phyloP scores from a whole-genome alignment of 2,113 vertebrate genomes.

The Bambusicola thoracicus region DNA sequence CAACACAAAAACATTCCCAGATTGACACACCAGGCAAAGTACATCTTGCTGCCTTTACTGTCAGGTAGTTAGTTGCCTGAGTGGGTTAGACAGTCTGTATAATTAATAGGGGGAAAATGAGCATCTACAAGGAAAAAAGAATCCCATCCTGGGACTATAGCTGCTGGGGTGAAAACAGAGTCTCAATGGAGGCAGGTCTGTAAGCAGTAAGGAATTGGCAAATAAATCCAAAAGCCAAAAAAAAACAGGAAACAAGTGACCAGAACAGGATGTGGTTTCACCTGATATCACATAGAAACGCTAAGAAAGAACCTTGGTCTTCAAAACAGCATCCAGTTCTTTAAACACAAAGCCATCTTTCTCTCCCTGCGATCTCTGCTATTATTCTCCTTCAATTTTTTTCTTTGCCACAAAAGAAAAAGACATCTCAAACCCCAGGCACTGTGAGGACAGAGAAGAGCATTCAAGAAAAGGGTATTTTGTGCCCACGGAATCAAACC shows the following conservation, averaged over 20 bases:
- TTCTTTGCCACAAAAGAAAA: not conserved
- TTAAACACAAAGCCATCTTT: not conserved
- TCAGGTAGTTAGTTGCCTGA: not conserved
- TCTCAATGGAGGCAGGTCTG: not conserved
- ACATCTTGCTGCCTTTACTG: not conserved
- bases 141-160: not conserved
- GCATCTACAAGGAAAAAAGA: not conserved
- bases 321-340: not conserved
- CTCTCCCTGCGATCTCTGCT: not conserved
- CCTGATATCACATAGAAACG: rapidly evolving
- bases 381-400: not conserved
- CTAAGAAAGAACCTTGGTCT: not conserved
- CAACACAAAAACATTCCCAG: not conserved
- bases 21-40: not conserved
- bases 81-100: not conserved
- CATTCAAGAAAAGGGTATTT: rapidly evolving
- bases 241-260: not conserved
- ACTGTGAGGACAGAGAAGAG: rapidly evolving
- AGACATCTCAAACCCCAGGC: not conserved
- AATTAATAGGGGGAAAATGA: not conserved
- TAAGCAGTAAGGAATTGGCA: not conserved
- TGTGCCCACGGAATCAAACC: not conserved
- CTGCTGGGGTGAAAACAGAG: not conserved
- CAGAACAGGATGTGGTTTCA: not conserved
- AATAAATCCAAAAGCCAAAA: not conserved